Evolutionary conservation across 2,113 vertebrate genomes (phyloP).

Genomic region (Accipiter cooperii): DNA sequence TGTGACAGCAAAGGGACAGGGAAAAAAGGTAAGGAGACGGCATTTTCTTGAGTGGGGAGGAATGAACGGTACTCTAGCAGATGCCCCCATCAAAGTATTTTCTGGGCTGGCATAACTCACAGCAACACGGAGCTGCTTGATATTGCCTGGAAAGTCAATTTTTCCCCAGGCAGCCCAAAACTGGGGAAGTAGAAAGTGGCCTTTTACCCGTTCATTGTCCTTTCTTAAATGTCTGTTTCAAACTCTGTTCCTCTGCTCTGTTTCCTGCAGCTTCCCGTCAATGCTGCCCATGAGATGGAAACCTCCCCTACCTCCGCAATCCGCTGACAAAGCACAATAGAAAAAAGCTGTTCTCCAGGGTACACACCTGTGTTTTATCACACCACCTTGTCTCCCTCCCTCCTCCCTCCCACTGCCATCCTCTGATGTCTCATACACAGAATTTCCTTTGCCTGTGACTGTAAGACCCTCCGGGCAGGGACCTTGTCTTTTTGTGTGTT

Average conservation of each 20-base stretch:
- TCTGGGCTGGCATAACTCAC: background rate
- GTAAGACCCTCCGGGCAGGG: background rate
- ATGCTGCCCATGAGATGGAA: background rate
- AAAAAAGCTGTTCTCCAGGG: background rate
- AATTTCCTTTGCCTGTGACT: background rate
- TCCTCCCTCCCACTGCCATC: background rate
- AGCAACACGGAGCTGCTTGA: background rate
- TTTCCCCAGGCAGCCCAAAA: background rate
- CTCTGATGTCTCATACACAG: conserved; percentile 1
- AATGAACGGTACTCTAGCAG: background rate
- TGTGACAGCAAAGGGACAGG: background rate
- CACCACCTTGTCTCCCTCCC: background rate
- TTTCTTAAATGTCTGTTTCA: background rate
- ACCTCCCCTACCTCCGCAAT: background rate
- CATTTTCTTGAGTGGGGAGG: background rate
- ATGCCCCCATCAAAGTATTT: background rate
- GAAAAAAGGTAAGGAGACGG: background rate
- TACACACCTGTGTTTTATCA: conserved; percentile 32
- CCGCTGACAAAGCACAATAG: background rate
- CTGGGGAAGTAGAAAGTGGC: background rate
- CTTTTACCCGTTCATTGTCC: background rate
- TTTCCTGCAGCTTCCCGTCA: background rate
- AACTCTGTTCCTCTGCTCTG: background rate
- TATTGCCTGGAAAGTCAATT: background rate
- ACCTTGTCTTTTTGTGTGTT: background rate